phyloP scores from a whole-genome alignment of 53 echinoderm and acorn worm genomes.

The Zoroaster sp. region DNA sequence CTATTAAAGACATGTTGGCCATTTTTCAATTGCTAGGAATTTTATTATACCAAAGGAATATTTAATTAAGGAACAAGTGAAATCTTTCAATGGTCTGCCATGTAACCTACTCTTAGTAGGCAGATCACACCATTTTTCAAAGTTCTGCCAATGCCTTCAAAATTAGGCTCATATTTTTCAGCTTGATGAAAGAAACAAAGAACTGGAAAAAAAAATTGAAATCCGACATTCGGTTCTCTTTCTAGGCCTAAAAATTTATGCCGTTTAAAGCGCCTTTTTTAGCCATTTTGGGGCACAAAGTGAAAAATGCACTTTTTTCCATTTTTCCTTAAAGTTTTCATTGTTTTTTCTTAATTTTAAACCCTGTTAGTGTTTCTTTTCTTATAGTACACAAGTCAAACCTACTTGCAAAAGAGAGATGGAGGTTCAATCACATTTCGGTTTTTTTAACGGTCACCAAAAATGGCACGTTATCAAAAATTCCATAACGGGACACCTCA shows the following conservation, averaged over 20 bases:
- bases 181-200: not conserved
- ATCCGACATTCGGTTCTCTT: not conserved
- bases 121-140: not conserved
- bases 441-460: not conserved
- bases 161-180: not conserved
- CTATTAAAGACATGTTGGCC: too few species aligned
- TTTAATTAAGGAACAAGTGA: too few species aligned
- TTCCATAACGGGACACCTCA: too few species aligned
- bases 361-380: not conserved
- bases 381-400: not conserved
- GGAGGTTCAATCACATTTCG: too few species aligned
- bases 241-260: not conserved
- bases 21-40: too few species aligned
- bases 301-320: not conserved
- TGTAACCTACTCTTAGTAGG: too few species aligned
- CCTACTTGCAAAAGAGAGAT: not conserved
- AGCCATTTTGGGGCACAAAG: not conserved
- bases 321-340: not conserved
- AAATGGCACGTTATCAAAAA: not conserved
- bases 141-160: not conserved
- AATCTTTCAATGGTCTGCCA: too few species aligned
- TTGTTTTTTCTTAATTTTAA: not conserved
- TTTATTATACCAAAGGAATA: too few species aligned
- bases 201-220: not conserved
- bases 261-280: not conserved